Evolutionary conservation across 2,113 vertebrate species (phyloP).

Genomic region (Corythaeola cristata): DNA sequence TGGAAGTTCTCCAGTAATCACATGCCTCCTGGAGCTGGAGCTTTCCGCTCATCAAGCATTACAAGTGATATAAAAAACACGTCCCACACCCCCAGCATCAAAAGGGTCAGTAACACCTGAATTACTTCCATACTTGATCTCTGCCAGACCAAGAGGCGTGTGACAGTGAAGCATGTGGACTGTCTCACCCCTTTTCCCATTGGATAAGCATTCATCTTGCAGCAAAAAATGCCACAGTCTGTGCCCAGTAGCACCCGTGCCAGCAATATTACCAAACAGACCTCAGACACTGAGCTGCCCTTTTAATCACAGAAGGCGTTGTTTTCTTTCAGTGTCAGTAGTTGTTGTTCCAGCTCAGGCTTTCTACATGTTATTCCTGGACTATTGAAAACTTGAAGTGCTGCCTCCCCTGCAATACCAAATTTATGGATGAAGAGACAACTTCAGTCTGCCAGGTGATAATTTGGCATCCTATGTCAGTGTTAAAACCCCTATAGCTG

Average conservation of each 20-base stretch:
- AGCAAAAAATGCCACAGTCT: slow-evolving; percentile 19
- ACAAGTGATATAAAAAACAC: not conserved
- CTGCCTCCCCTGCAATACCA: not conserved
- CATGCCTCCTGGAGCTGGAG: not conserved
- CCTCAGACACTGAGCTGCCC: not conserved
- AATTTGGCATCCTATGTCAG: slow-evolving; percentile 40
- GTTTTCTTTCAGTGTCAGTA: not conserved
- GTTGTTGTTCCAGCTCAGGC: not conserved
- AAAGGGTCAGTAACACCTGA: not conserved
- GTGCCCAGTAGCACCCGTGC: not conserved
- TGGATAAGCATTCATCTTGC: not conserved
- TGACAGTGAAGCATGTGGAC: not conserved
- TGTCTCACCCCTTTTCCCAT: not conserved
- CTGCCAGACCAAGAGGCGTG: not conserved
- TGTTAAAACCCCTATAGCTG: slow-evolving; percentile 30
- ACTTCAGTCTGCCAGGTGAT: slow-evolving; percentile 59
- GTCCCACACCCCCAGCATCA: not conserved
- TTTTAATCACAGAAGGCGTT: not conserved
- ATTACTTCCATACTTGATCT: not conserved
- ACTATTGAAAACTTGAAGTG: not conserved
- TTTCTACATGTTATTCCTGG: not conserved
- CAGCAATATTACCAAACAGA: slow-evolving; percentile 43
- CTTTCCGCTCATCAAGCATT: not conserved
- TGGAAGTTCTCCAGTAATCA: not conserved
- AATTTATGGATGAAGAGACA: slow-evolving; percentile 55